phyloP scores from a whole-genome alignment of 2,888 invertebrate species.

The Stenotaenia linearis region DNA sequence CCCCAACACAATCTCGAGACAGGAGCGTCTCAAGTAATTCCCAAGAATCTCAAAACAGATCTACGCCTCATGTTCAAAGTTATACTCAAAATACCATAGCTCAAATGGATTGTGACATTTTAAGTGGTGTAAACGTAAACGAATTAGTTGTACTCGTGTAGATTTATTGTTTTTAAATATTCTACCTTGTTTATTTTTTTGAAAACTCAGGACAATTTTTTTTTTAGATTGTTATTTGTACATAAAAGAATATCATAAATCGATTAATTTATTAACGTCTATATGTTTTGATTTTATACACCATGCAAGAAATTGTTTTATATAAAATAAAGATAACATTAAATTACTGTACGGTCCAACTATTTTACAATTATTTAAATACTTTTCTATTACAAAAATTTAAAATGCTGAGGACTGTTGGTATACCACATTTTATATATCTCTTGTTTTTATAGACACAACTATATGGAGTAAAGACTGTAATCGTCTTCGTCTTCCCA shows the following conservation, averaged over 20 bases:
- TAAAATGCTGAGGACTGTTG: no score
- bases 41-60: background rate
- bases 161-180: background rate
- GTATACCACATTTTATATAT: no score
- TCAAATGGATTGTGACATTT: background rate
- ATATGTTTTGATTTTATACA: no score
- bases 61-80: background rate
- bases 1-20: background rate
- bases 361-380: no score
- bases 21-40: background rate
- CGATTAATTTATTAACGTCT: no score
- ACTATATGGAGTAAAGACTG: background rate
- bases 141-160: background rate
- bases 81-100: background rate
- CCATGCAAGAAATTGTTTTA: no score
- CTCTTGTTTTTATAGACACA: no score
- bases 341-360: no score
- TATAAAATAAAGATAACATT: no score
- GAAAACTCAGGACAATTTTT: background rate
- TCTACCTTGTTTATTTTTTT: no score
- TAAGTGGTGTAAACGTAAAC: background rate
- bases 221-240: background rate
- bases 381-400: no score
- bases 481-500: conserved; percentile 34
- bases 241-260: background rate